These are phyloP conservation scores for Coregonus suidteri DNA, from an alignment of 2,797 vertebrate genomes.

Conservation along the genomic window DNA sequence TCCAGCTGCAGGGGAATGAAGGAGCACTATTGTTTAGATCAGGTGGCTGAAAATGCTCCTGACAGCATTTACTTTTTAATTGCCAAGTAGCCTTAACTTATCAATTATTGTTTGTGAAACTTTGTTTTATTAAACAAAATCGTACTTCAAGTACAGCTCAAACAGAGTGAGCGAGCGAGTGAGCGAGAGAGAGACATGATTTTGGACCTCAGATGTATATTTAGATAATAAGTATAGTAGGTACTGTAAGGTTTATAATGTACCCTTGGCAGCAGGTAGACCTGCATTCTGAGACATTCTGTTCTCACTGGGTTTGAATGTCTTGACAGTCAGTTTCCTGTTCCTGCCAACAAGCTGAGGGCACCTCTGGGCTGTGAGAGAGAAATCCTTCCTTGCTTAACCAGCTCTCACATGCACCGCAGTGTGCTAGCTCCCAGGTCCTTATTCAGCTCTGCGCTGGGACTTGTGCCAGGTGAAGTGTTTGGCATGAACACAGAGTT, in stretches of 20 bases:
- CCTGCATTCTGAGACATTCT: background rate
- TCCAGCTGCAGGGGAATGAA: constrained; percentile 13
- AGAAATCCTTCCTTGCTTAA: background rate
- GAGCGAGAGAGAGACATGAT: background rate
- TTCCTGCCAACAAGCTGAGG: background rate
- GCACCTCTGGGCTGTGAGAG: constrained; percentile 1
- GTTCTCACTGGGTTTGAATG: constrained; percentile 1
- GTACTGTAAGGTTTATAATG: constrained; percentile 1
- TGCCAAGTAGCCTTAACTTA: background rate
- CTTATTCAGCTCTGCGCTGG: background rate
- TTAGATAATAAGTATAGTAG: background rate
- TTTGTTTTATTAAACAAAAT: background rate
- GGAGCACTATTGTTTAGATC: constrained; percentile 19
- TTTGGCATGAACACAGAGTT: background rate
- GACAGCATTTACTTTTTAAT: background rate
- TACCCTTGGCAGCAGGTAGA: background rate
- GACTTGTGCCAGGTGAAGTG: background rate
- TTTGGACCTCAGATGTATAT: background rate
- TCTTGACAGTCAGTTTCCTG: background rate
- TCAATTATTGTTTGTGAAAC: background rate
- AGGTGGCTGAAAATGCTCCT: background rate
- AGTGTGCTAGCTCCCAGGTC: background rate
- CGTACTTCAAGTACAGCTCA: no score
- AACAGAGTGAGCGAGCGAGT: no score
- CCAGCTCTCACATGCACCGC: background rate